Conservation (phyloP, 2,113 vertebrate genomes). For the Grallaria varia region DNA sequence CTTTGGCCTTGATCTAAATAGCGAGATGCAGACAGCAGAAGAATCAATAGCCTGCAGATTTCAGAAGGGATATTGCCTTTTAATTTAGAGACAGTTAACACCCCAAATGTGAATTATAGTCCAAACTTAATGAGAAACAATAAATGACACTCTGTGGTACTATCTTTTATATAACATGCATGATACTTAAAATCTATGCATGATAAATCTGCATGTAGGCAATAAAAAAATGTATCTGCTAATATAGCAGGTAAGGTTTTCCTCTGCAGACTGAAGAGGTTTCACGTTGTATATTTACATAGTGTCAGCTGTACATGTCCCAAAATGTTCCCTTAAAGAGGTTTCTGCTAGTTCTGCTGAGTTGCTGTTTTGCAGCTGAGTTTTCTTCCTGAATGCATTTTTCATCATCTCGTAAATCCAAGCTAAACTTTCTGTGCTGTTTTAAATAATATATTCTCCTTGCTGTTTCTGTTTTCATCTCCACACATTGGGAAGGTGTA, state of each 20-base stretch:
- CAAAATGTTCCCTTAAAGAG: neutral
- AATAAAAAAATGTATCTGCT: neutral
- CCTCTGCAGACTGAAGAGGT: neutral
- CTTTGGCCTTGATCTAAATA: neutral
- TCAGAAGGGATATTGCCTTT: neutral
- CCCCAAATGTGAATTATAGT: neutral
- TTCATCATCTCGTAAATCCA: neutral
- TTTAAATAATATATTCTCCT: neutral
- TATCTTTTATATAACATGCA: neutral
- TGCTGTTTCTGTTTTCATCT: neutral
- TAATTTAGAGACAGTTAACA: neutral
- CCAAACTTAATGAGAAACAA: neutral
- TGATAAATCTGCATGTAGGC: neutral
- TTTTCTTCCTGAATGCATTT: conserved; percentile 5
- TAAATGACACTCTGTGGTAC: neutral
- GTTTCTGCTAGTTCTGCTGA: neutral
- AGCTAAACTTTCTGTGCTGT: neutral
- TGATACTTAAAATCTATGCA: neutral
- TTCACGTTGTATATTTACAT: neutral
- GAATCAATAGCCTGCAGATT: neutral
- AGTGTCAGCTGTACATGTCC: neutral
- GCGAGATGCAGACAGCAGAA: neutral
- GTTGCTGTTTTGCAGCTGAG: neutral
- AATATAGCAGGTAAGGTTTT: neutral
- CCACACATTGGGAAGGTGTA: neutral